Evolutionary conservation across 2,113 vertebrate species (phyloP).

Genomic region (Sinosuthora webbiana): DNA sequence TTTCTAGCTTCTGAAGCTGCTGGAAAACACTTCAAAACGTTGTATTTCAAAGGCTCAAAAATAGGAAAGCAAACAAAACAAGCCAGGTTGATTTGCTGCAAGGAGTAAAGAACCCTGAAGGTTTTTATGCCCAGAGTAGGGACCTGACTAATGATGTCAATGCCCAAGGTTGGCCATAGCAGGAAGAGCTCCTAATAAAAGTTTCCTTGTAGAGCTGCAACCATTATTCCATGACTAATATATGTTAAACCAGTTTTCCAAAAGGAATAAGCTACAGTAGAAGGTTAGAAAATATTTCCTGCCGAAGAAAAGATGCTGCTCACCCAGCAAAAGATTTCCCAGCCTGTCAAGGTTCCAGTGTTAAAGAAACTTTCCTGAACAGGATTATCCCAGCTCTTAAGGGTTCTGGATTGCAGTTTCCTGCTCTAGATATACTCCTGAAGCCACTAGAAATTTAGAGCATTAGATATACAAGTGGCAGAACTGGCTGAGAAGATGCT

Average conservation of each 20-base stretch:
- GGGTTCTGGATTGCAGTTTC: background rate
- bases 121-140: background rate
- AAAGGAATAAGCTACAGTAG: background rate
- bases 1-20: background rate
- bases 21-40: background rate
- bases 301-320: background rate
- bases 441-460: background rate
- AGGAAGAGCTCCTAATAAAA: background rate
- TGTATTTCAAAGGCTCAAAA: background rate
- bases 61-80: conserved; percentile 6
- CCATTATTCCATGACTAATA: conserved; percentile 16
- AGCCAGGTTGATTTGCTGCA: background rate
- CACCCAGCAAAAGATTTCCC: background rate
- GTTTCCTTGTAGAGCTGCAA: background rate
- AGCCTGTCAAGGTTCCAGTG: fast-evolving
- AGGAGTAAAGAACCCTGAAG: background rate
- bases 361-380: too few relatives aligned
- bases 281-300: background rate
- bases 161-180: background rate
- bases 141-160: conserved; percentile 43
- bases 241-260: background rate
- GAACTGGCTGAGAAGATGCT: background rate
- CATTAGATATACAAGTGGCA: background rate
- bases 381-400: background rate
- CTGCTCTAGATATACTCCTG: background rate